These are phyloP conservation scores for Coturnix japonica DNA, from an alignment of 2,113 vertebrate species.

Conservation along the genomic window DNA sequence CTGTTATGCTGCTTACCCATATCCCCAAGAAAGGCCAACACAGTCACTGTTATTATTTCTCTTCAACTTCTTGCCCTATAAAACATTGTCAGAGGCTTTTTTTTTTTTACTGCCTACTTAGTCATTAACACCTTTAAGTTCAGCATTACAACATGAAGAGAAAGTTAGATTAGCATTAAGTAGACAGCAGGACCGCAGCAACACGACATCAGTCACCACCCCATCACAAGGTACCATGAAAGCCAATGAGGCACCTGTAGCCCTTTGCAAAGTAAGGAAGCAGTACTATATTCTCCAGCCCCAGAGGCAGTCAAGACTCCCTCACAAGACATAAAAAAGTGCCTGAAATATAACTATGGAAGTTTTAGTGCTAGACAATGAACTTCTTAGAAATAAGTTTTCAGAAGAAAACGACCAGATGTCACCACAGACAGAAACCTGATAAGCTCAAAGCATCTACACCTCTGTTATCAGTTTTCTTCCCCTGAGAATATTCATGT, in stretches of 20 bases:
- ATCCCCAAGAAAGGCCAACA: background rate
- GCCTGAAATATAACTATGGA: background rate
- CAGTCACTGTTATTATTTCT: background rate
- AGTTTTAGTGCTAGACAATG: background rate
- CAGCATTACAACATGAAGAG: background rate
- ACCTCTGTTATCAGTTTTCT: background rate
- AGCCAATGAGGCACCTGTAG: background rate
- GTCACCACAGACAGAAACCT: background rate
- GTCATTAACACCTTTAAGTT: background rate
- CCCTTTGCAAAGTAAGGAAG: background rate
- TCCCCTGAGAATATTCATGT: background rate
- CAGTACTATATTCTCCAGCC: background rate
- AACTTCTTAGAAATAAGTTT: background rate
- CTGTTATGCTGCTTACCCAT: background rate
- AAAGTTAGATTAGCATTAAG: background rate
- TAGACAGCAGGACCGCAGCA: background rate
- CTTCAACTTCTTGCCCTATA: background rate
- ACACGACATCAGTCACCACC: background rate
- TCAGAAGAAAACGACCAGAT: background rate
- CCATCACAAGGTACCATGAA: background rate
- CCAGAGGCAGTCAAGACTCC: background rate
- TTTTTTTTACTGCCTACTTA: background rate
- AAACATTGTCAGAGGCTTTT: background rate
- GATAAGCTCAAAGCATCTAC: background rate
- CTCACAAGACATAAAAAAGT: background rate